Base-by-base conservation (phyloP, 2,797 vertebrate species). In the Craterocephalus amniculus region DNA sequence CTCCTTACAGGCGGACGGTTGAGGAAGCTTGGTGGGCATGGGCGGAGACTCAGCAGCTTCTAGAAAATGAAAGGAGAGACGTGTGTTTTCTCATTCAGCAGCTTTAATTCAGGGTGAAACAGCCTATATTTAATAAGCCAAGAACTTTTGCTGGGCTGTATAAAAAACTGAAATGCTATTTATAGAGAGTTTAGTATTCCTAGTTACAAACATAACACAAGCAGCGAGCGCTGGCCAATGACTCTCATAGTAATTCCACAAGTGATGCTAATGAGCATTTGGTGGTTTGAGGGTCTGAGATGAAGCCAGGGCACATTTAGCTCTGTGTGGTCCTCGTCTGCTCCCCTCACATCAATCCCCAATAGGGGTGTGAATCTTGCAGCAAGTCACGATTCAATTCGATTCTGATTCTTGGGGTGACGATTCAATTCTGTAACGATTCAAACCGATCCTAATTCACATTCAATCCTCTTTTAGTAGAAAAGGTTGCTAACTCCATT, bases 1-100 rank as follows among this genome's bases (percentile, higher is more conserved):
- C 63, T 95, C 94, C 76, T 93, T 95, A 68, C 92, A 95, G 24
- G 91, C 83, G 0, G 88, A 88, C 0, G 87, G 78, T 4, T 88
- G 87, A 45, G 89, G 88, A 71, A 92, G 78, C 0, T 83, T 78
- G 63, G 91, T 35, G 32, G 78, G 45, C 83, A 91, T 86, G 58
- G 89, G 82, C 0, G 86, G 80, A 29, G 84, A 14, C 75, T 94
- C 94, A 0, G 85, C 78, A 2, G 74, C 72, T 1, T 91, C 91
- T 91, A 31, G 10, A 29, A 62, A 64, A 29, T 0, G 0, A 22
- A n/a, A 12, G 16, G 13, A 65, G 0, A 58, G 11, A 54, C 14
- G 4, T 20, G 29, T 24, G 27, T 27, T 52, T 24, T 26, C 11
- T 51, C 22, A 24, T 45, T 45, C 6, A 22, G 4, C 24, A 51